These are phyloP conservation scores for Amblyjoppa proteus DNA, from an alignment of 2,888 invertebrate genomes.

Conservation along the genomic window DNA sequence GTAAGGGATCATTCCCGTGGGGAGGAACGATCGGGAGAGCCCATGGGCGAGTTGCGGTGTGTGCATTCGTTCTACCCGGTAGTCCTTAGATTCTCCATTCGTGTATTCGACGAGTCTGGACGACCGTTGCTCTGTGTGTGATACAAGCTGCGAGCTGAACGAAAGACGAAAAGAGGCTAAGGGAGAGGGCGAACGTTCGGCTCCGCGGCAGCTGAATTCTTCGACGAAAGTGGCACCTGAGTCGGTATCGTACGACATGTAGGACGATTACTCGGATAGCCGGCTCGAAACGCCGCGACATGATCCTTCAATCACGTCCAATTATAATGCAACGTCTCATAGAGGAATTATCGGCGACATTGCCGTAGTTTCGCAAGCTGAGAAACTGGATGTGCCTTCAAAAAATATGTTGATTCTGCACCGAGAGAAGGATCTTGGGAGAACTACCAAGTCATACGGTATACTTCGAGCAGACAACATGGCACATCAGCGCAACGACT, in stretches of 20 bases:
- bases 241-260: conserved; percentile 60
- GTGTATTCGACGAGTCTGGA: conserved; percentile 66
- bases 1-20: conserved; percentile 75
- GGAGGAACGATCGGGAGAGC: conserved; percentile 58
- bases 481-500: no score
- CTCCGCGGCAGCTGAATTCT: conserved; percentile 80
- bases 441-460: no score
- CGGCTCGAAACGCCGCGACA: conserved; percentile 68
- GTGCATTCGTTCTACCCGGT: conserved; percentile 73
- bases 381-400: no score
- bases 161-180: conserved; percentile 35
- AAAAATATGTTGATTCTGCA: neutral
- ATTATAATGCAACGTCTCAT: conserved; percentile 1
- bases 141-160: conserved; percentile 51
- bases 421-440: no score
- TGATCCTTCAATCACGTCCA: conserved; percentile 69
- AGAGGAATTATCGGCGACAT: neutral
- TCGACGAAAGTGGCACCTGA: conserved; percentile 79
- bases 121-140: conserved; percentile 51
- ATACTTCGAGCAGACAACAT: no score
- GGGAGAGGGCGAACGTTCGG: conserved; percentile 53
- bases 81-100: conserved; percentile 76
- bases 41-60: conserved; percentile 52
- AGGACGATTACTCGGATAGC: conserved; percentile 37
- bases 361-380: neutral